These are phyloP conservation scores for Leptinotarsa peninsularis DNA, from an alignment of 2,888 invertebrate genomes.

Conservation along the genomic window DNA sequence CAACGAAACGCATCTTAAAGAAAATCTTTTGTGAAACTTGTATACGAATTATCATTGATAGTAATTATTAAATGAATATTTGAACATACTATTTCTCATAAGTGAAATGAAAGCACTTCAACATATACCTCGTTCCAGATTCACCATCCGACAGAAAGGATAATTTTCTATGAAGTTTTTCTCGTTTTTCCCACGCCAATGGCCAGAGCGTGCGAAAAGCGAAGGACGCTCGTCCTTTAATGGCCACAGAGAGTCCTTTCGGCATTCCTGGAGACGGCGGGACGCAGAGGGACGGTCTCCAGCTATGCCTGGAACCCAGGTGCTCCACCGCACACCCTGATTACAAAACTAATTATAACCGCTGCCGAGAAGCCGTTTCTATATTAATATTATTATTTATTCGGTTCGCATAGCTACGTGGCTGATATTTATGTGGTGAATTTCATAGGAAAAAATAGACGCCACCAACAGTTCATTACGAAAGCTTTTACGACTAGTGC, in stretches of 20 bases:
- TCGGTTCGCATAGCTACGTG: slow-evolving; percentile 38
- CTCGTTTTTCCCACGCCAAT: slow-evolving; percentile 2
- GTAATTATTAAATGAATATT: no score
- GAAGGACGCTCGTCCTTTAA: neutral
- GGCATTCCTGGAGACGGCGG: slow-evolving; percentile 48
- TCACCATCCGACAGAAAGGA: neutral
- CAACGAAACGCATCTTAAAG: no score
- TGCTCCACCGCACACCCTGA: slow-evolving; percentile 60
- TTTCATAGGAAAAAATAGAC: slow-evolving; percentile 1
- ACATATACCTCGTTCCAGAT: neutral
- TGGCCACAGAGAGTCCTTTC: slow-evolving; percentile 38
- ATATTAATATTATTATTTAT: slow-evolving; percentile 61
- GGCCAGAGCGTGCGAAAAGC: no score
- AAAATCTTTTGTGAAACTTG: no score
- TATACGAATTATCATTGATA: no score
- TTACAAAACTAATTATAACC: slow-evolving; percentile 65
- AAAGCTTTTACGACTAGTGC: neutral
- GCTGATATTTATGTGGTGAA: slow-evolving; percentile 15
- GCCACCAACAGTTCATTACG: neutral
- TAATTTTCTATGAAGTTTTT: neutral
- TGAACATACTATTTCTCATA: no score
- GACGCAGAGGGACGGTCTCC: slow-evolving; percentile 35
- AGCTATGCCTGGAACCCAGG: slow-evolving; percentile 54
- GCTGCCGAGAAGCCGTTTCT: slow-evolving; percentile 61
- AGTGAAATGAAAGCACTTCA: no score